Evolutionary conservation across 2,888 invertebrate genomes (phyloP), one percentile per base, ranked within the genome.

Genomic region (Abscondita cerata): DNA sequence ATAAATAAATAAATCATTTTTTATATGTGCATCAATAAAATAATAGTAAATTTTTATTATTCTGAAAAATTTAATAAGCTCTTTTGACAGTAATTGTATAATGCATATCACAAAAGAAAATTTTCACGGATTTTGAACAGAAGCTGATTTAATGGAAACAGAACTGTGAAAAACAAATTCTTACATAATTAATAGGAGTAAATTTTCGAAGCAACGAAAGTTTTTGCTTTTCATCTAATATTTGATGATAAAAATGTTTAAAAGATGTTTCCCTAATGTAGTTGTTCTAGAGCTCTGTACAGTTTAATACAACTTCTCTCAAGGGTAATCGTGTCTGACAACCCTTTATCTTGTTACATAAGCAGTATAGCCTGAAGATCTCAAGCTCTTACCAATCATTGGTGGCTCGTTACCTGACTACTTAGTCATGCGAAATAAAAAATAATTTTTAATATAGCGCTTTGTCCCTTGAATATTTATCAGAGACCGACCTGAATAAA

Each of bases 191-290:
- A n/a, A n/a, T n/a, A n/a, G n/a, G n/a, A n/a, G n/a, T n/a, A n/a
- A n/a, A n/a, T n/a, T n/a, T n/a, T n/a, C n/a, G n/a, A n/a, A n/a
- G n/a, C n/a, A n/a, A n/a, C n/a, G n/a, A n/a, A n/a, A n/a, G n/a
- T n/a, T n/a, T n/a, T n/a, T n/a, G n/a, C n/a, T n/a, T n/a, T n/a
- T n/a, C n/a, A n/a, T n/a, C n/a, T n/a, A n/a, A n/a, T n/a, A n/a
- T n/a, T n/a, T n/a, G n/a, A 2, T 38, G 52, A 52, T 19, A 53
- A 40, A 59, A 31, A 44, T 41, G 44, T 15, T 41, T 8, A 41
- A 20, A 8, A 46, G 25, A 36, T 36, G 2, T 36, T 36, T 36
- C 8, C 12, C 25, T 54, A 20, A 38, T 46, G 25, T 54, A 31
- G 18, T 41, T 41, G 3, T 13, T 41, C 15, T 15, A 41, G 18